Base-by-base conservation (phyloP, 2,797 vertebrate species). In the Rhabdomys pumilio region DNA sequence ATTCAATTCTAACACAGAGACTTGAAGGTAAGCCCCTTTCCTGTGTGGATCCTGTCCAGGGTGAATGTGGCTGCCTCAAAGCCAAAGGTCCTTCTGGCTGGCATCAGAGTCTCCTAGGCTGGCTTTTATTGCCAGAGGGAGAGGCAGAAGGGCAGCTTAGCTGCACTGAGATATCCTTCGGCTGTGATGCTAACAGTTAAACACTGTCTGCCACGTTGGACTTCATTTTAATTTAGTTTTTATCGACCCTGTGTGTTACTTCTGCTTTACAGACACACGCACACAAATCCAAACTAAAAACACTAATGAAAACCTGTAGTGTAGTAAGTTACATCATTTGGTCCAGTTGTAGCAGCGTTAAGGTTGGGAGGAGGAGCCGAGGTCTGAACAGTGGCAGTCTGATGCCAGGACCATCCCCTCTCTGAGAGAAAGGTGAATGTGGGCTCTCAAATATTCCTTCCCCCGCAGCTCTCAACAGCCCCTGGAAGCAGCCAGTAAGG, bases 191-290 rank as follows among this genome's bases (percentile, higher is more conserved):
- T 41, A 81, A 80, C 31, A 31, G 24, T 38, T 94, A 91, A 87
- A 82, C 24, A 86, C 44, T 77, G 80, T 75, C n/a, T 19, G 4
- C 59, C 59, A 2, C 63, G 81, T 55, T 85, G 57, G 7, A 55
- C 41, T 57, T 57, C n/a, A 41, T 73, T 90, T 90, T 94, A 73
- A 81, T 63, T 94, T 59, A 50, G 57, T 73, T 17, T 55, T 93
- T 41, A 77, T 50, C 61, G 80, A 57, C 29, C 55, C 93, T 50
- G 34, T 57, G 53, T 89, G 76, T 53, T 86, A 84, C 5, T 94
- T 97, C 34, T 31, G 44, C 69, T 91, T 88, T 61, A 47, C 11
- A 89, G 67, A 86, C n/a, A 95, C 79, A 47, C 19, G 47, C 11
- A 87, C 72, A 79, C 26, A 95, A 90, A 57, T 24, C 80, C 91